Conservation (phyloP, 2,113 vertebrate species). For the Clarias magur region DNA sequence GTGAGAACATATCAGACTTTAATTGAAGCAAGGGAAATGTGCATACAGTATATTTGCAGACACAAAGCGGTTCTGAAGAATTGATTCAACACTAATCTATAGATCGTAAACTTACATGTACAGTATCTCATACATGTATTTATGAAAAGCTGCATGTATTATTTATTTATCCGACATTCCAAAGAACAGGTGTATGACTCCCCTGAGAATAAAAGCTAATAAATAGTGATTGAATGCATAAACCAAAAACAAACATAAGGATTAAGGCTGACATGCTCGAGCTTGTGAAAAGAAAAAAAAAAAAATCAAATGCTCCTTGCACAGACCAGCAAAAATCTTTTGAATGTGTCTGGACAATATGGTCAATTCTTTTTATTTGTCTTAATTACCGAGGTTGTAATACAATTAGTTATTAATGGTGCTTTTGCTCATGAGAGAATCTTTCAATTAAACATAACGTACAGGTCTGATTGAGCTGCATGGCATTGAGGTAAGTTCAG, state of each 20-base stretch:
- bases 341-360: constrained; percentile 2
- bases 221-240: neutral
- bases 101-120: neutral
- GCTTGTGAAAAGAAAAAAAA: neutral
- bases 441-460: constrained; percentile 32
- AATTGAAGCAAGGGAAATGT: neutral
- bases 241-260: neutral
- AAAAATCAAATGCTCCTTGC: neutral
- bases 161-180: neutral
- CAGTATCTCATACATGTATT: neutral
- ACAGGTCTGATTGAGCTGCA: neutral
- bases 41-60: neutral
- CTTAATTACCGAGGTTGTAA: constrained; percentile 25
- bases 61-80: neutral
- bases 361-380: constrained; percentile 4
- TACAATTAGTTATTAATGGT: constrained; percentile 31
- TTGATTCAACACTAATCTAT: neutral
- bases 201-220: constrained; percentile 11
- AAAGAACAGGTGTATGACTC: neutral
- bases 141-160: neutral
- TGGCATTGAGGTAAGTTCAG: neutral
- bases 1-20: neutral
- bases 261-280: neutral
- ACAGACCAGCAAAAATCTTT: neutral
- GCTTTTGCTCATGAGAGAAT: constrained; percentile 37